Evolutionary conservation across 1,140 invertebrate genomes (phyloP).

Genomic region (Trichogramma pretiosum): DNA sequence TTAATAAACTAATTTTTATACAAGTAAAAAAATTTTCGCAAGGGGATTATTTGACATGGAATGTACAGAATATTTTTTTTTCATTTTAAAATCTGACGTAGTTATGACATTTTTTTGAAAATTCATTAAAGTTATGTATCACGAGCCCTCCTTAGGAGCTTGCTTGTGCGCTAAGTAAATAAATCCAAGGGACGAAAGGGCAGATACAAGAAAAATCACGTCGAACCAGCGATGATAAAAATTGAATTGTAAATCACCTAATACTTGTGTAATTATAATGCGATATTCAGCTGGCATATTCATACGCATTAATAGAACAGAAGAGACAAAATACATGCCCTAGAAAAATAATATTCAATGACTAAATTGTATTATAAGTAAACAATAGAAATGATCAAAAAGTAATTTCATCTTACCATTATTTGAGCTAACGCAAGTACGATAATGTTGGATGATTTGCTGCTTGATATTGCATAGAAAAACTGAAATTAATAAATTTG

Average conservation of each 20-base stretch:
- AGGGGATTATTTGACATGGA: too few species aligned
- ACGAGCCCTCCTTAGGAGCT: conserved; percentile 48
- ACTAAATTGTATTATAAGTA: neutral
- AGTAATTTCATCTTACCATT: conserved; percentile 61
- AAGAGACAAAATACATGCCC: conserved; percentile 99
- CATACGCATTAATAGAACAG: conserved; percentile 95
- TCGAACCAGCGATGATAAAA: conserved; percentile 99
- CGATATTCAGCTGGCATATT: conserved; percentile 98
- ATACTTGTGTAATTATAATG: conserved; percentile 93
- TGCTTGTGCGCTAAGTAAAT: conserved; percentile 90
- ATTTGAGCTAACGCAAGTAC: conserved; percentile 94
- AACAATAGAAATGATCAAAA: neutral
- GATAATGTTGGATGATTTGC: conserved; percentile 97
- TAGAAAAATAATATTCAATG: conserved; percentile 36
- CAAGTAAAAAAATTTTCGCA: neutral
- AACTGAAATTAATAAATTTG: conserved; percentile 78
- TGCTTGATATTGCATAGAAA: conserved; percentile 99
- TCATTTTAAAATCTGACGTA: neutral
- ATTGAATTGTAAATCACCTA: conserved; percentile 97
- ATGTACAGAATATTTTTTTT: too few species aligned
- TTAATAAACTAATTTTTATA: neutral
- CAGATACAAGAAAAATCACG: conserved; percentile 97
- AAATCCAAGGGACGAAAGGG: conserved; percentile 90
- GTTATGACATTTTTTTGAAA: neutral
- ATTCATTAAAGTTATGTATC: conserved; percentile 10